Conservation (phyloP, 2,113 vertebrate species). For the Halichoerus grypus region DNA sequence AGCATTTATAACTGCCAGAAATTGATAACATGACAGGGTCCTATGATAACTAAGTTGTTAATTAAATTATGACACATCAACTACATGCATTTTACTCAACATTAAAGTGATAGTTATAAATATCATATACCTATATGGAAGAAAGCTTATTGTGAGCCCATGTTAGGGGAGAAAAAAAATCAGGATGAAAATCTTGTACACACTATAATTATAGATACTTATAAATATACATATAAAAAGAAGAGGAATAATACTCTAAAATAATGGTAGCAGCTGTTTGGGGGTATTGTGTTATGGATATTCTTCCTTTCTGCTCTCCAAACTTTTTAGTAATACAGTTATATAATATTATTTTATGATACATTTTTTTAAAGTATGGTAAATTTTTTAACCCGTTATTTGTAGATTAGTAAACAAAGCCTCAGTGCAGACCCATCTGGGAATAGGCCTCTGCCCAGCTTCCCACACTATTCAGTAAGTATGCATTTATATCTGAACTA, state of each 20-base stretch:
- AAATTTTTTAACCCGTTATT: background rate
- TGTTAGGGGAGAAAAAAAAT: background rate
- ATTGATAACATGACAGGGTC: background rate
- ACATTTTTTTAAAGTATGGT: background rate
- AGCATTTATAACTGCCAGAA: background rate
- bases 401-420: conserved; percentile 6
- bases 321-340: background rate
- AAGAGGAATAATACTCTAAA: background rate
- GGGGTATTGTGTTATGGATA: background rate
- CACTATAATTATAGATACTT: background rate
- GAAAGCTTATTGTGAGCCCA: background rate
- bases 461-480: background rate
- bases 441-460: background rate
- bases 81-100: background rate
- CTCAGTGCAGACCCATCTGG: background rate
- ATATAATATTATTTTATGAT: conserved; percentile 24
- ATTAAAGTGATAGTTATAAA: background rate
- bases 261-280: background rate
- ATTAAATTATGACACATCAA: background rate
- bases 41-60: background rate
- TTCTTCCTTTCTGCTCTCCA: conserved; percentile 31
- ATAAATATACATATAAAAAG: background rate
- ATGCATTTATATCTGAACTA: background rate
- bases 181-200: background rate
- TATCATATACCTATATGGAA: background rate